These are phyloP conservation scores for Pseudomyrmex concolor DNA, from an alignment of 1,140 invertebrate genomes.

Conservation along the genomic window DNA sequence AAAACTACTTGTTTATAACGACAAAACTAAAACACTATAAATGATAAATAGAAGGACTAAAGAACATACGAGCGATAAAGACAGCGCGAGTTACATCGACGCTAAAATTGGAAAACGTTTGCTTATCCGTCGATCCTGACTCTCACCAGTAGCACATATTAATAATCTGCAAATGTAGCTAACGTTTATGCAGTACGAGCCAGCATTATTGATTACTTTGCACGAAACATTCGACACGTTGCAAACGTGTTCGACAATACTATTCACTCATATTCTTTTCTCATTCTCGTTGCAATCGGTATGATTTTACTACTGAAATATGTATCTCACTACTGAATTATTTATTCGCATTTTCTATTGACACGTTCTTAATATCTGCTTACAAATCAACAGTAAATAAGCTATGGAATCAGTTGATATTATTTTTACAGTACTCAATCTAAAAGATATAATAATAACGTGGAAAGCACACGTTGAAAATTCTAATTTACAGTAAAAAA, in stretches of 20 bases:
- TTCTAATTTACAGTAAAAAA: neutral
- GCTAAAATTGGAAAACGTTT: slow-evolving; percentile 64
- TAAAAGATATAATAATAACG: neutral
- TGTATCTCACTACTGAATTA: neutral
- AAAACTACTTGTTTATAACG: neutral
- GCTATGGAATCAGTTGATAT: neutral
- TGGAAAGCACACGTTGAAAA: neutral
- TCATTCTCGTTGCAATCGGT: neutral
- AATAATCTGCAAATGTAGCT: slow-evolving; percentile 62
- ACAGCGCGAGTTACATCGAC: slow-evolving; percentile 61
- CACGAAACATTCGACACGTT: slow-evolving; percentile 65
- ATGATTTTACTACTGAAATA: slow-evolving; percentile 12
- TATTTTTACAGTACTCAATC: neutral
- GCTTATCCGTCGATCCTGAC: slow-evolving; percentile 67
- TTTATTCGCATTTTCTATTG: no score
- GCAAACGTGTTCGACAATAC: slow-evolving; percentile 11
- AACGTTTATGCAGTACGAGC: slow-evolving; percentile 58
- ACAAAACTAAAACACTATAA: slow-evolving; percentile 14
- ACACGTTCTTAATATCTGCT: no score
- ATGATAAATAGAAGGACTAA: slow-evolving; percentile 24
- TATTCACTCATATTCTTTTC: slow-evolving; percentile 21
- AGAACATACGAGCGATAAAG: slow-evolving; percentile 35
- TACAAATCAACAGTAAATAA: neutral
- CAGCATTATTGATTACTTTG: slow-evolving; percentile 65
- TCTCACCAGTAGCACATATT: slow-evolving; percentile 54